Evolutionary conservation across 1,140 invertebrate genomes (phyloP).

Genomic region (Neodiprion fabricii): DNA sequence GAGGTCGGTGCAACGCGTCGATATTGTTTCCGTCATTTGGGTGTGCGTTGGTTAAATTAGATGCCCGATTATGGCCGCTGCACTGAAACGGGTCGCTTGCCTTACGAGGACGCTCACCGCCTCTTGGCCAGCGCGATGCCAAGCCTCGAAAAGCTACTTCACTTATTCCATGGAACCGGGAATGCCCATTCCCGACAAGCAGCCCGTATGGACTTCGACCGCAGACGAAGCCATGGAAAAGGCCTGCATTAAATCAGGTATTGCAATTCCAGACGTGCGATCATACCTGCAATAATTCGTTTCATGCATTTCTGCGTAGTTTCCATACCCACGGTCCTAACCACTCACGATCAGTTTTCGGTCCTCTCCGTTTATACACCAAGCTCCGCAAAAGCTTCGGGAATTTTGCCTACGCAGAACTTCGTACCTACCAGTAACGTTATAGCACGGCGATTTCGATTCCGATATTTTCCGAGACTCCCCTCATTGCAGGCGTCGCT

Average conservation of each 20-base stretch:
- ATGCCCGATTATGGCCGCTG: conserved; percentile 43
- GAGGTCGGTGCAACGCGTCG: background rate
- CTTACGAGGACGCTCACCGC: conserved; percentile 36
- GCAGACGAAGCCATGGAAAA: conserved; percentile 58
- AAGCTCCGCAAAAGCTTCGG: too few species aligned
- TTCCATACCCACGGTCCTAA: too few species aligned
- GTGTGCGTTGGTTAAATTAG: background rate
- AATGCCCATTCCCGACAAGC: conserved; percentile 50
- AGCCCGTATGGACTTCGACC: conserved; percentile 50
- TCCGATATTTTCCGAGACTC: too few species aligned
- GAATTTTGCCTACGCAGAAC: too few species aligned
- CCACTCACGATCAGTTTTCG: too few species aligned
- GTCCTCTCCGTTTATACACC: too few species aligned
- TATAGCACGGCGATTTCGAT: too few species aligned
- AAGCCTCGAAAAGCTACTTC: conserved; percentile 55
- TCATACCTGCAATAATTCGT: background rate
- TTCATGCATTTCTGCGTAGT: too few species aligned
- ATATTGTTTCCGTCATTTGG: background rate
- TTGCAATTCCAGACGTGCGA: background rate
- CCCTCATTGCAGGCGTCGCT: too few species aligned
- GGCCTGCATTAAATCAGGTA: conserved; percentile 53
- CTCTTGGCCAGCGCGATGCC: conserved; percentile 30
- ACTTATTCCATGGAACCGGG: conserved; percentile 63
- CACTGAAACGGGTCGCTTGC: conserved; percentile 45
- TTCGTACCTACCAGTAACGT: too few species aligned